Conservation (phyloP, 2,797 vertebrate genomes). For the Triplophysa yarkandensis region DNA sequence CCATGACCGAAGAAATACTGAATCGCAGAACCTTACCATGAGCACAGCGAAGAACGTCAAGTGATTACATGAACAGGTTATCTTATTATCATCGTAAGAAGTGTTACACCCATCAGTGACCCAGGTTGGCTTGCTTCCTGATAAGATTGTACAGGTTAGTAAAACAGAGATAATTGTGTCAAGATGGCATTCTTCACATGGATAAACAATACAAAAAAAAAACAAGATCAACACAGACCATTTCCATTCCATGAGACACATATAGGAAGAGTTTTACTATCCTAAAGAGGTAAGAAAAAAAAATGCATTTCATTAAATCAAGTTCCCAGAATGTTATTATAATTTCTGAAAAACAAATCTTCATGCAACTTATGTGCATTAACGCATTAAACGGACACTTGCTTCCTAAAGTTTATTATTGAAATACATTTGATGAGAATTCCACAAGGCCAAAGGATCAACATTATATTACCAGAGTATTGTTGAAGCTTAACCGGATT, state of each 20-base stretch:
- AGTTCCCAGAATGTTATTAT: background rate
- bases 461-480: background rate
- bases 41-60: constrained; percentile 77
- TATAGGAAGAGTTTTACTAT: constrained; percentile 50
- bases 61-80: constrained; percentile 68
- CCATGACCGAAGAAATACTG: background rate
- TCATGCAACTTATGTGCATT: too few species aligned
- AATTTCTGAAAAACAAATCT: background rate
- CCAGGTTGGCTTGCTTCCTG: constrained; percentile 67
- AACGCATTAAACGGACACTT: too few species aligned
- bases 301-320: background rate
- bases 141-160: background rate
- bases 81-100: fast-evolving
- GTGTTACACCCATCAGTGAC: constrained; percentile 65
- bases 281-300: background rate
- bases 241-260: constrained; percentile 70
- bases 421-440: too few species aligned
- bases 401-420: too few species aligned
- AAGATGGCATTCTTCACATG: too few species aligned
- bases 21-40: constrained; percentile 59
- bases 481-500: constrained; percentile 57
- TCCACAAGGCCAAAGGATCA: too few species aligned
- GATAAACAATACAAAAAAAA: background rate
- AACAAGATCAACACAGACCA: constrained; percentile 54
- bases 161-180: too few species aligned